Percentiles rank a stretch among this genome's conserved stretches.
These are phyloP conservation scores for Polyodon spathula DNA, from an alignment of 2,113 vertebrate genomes.

Conservation along the genomic window DNA sequence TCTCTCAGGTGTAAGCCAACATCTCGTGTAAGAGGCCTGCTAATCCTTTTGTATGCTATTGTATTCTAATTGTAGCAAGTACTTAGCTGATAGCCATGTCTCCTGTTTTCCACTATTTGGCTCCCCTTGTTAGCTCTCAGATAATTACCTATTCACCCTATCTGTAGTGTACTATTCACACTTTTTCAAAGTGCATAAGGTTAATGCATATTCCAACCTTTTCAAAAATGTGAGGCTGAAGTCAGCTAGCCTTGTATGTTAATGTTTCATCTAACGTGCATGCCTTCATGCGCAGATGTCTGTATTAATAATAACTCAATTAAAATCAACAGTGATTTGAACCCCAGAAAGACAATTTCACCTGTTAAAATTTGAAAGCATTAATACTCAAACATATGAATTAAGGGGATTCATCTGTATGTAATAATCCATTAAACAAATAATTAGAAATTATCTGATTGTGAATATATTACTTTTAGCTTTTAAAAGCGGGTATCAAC, in stretches of 20 bases:
- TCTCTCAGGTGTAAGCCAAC: neutral
- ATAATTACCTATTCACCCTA: neutral
- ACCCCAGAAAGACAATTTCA: slow-evolving; percentile 61
- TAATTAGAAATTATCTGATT: slow-evolving; percentile 48
- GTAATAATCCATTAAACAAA: slow-evolving; percentile 61
- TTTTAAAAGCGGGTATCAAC: neutral
- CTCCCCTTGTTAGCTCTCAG: neutral
- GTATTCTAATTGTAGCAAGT: neutral
- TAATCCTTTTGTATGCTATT: neutral
- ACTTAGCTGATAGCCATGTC: neutral
- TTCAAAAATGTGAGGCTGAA: neutral
- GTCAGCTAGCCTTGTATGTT: slow-evolving; percentile 10
- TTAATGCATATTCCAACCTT: neutral
- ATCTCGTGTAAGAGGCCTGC: neutral
- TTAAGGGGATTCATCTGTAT: slow-evolving; percentile 68
- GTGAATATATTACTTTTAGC: slow-evolving; percentile 26
- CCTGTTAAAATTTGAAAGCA: slow-evolving; percentile 57
- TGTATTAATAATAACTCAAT: slow-evolving; percentile 65
- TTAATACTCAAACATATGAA: slow-evolving; percentile 68
- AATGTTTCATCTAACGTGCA: slow-evolving; percentile 46
- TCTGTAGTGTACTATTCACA: neutral
- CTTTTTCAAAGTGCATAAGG: neutral
- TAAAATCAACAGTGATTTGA: slow-evolving; percentile 55
- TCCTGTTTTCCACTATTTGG: no score
- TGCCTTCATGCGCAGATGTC: slow-evolving; percentile 46